A percentile compares a stretch with the other conserved stretches of the same genome.
Conservation (phyloP, 2,888 invertebrate genomes). For the Arge pagana region DNA sequence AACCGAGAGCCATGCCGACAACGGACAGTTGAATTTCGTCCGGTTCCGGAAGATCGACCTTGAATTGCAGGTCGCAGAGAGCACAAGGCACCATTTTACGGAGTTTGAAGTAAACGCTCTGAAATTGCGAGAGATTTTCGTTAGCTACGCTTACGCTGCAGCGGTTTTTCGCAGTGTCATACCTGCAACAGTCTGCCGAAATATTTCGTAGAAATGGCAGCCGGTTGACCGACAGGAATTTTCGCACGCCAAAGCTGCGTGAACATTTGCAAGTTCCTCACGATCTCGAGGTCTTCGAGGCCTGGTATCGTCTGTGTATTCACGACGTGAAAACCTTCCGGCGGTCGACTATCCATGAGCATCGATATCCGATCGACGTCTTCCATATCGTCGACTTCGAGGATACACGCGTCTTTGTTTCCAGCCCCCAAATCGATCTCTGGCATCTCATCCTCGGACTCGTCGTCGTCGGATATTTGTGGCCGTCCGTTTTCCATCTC, state of each 20-base stretch:
- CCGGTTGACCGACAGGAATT: conserved; percentile 60
- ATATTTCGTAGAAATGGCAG: conserved; percentile 60
- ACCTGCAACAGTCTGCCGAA: conserved; percentile 64
- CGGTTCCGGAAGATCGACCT: conserved; percentile 85
- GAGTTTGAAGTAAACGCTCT: conserved; percentile 84
- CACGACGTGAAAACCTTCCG: conserved; percentile 78
- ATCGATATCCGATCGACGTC: conserved; percentile 77
- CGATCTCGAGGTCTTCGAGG: conserved; percentile 68
- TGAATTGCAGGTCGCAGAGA: conserved; percentile 78
- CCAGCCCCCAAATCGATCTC: conserved; percentile 73
- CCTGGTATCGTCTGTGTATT: conserved; percentile 80
- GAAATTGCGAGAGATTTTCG: no score
- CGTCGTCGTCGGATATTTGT: conserved; percentile 65
- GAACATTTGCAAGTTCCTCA: conserved; percentile 80
- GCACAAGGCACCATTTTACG: conserved; percentile 87
- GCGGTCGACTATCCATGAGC: conserved; percentile 74
- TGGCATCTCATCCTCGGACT: conserved; percentile 70
- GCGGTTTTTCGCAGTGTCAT: conserved; percentile 29
- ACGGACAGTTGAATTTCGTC: conserved; percentile 73
- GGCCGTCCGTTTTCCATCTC: conserved; percentile 53
- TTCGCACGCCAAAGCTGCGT: conserved; percentile 79
- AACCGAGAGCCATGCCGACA: conserved; percentile 79
- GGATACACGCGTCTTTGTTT: conserved; percentile 79
- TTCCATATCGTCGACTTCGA: conserved; percentile 84
- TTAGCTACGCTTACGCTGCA: conserved; percentile 4